Base-by-base conservation (phyloP, 2,888 invertebrate species). In the Agriopis marginaria region DNA sequence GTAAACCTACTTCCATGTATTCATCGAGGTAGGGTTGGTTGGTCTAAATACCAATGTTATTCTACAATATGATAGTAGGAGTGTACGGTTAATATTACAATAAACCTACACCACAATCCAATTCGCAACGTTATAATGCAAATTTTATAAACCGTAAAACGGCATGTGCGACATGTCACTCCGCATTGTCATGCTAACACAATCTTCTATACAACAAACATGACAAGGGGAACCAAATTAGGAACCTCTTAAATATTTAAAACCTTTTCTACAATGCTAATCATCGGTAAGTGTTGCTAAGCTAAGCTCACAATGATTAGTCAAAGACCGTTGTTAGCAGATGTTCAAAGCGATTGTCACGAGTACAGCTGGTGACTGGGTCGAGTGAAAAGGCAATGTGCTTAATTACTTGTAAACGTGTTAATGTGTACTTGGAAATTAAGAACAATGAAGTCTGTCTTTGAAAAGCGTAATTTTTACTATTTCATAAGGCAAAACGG, bases 371-470 rank as follows among this genome's bases (percentile, higher is more conserved):
- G 73, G 66, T 85, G 83, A 83, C 85, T 85, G 75, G 80, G 78
- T 84, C 80, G 79, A 82, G 77, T 77, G 76, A 80, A 75, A 64
- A 80, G 77, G 73, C 84, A 83, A 85, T 85, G 81, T 76, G 79
- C 80, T 79, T 86, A 86, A 86, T 86, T 82, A 82, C 78, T 78
- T 78, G 50, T 74, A 80, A 78, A 79, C 79, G 73, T 72, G 66
- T 70, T 75, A 70, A 72, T 71, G 70, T 66, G 55, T 71, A 64
- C 69, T 68, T 49, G 62, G 55, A 68, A 69, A 63, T 71, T 71
- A 72, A 54, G 69, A 45, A 58, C 53, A 67, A 54, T 54, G 54
- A 44, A 23, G 11, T 7, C 49, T 65, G 7, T 10, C 17, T 50
- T 54, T 66, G 40, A 32, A 39, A 49, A 58, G 2, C 11, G 42